phyloP scores from a whole-genome alignment of 2,797 vertebrate species.

The Rallus crepitans region DNA sequence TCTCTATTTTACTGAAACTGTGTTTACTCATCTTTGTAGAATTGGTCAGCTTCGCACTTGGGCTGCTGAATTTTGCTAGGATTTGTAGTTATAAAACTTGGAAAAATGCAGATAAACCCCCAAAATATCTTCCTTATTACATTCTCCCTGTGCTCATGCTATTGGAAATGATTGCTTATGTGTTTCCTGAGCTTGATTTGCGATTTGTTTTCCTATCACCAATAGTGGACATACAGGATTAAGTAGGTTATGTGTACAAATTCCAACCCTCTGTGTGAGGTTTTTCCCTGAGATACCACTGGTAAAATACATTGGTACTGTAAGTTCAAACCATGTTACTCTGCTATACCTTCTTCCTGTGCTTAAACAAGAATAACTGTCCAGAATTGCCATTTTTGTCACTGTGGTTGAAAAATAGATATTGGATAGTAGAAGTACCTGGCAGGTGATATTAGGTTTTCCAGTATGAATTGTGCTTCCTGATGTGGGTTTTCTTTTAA shows the following conservation, averaged over 20 bases:
- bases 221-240: not conserved
- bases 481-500: not conserved
- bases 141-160: not conserved
- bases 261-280: not conserved
- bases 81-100: not conserved
- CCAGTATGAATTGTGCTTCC: not conserved
- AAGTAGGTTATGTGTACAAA: not conserved
- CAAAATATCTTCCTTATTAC: not conserved
- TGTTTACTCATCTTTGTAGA: not conserved
- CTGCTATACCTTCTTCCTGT: not conserved
- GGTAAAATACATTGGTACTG: not conserved
- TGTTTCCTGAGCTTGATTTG: not conserved
- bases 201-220: not conserved
- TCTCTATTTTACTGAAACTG: not conserved
- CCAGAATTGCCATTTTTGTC: not conserved
- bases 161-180: not conserved
- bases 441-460: not conserved
- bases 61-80: not conserved
- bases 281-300: not conserved
- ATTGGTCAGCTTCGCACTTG: not conserved
- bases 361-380: not conserved
- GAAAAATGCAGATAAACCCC: not conserved
- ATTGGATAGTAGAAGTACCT: not conserved
- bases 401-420: not conserved
- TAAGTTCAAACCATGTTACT: not conserved